Percentiles rank a stretch among this genome's conserved stretches.
Evolutionary conservation across 2,888 invertebrate species (phyloP).

Genomic region (Blera fallax): DNA sequence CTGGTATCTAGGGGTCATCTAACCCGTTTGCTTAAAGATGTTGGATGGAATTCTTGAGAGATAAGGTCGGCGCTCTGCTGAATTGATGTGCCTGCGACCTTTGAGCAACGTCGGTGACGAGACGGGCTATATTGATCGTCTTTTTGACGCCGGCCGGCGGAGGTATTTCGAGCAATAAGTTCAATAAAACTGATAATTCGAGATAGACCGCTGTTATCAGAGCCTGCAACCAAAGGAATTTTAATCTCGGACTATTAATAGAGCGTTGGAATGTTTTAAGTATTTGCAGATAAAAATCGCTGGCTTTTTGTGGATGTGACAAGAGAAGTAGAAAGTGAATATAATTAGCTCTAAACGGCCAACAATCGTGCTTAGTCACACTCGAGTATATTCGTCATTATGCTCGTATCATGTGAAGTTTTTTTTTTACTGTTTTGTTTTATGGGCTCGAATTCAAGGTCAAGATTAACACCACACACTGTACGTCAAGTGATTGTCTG

Average conservation of each 20-base stretch:
- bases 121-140: not conserved
- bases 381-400: not conserved
- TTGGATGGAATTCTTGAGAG: not conserved
- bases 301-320: not conserved
- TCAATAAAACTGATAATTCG: not conserved
- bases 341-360: not conserved
- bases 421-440: not conserved
- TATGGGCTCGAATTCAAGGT: not conserved
- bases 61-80: too few relatives aligned
- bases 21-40: constrained; percentile 1
- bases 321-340: not conserved
- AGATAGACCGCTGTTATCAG: not conserved
- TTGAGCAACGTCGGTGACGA: not conserved
- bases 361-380: not conserved
- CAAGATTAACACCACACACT: not conserved
- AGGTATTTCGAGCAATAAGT: not conserved
- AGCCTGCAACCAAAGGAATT: not conserved
- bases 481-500: too few relatives aligned
- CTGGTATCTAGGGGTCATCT: constrained; percentile 36
- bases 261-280: not conserved
- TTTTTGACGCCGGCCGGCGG: not conserved
- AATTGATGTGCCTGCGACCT: not conserved
- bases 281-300: not conserved
- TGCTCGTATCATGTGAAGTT: not conserved
- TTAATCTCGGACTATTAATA: not conserved